These are phyloP conservation scores for Elgaria multicarinata DNA, from an alignment of 2,113 vertebrate genomes.

Conservation along the genomic window DNA sequence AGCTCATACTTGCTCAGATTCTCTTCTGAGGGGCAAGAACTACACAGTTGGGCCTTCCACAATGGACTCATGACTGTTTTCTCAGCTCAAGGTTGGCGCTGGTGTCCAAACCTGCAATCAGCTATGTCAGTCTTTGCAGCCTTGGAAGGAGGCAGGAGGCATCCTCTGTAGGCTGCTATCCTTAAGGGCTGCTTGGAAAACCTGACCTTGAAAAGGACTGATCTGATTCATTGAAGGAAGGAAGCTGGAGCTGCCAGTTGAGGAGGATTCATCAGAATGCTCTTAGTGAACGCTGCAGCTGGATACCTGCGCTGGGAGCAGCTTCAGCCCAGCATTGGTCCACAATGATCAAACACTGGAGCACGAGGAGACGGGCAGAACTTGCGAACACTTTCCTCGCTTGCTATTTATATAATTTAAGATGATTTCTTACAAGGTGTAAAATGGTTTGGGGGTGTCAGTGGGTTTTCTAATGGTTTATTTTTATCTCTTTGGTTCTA, in stretches of 20 bases:
- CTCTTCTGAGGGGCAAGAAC: background rate
- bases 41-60: background rate
- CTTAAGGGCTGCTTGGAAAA: background rate
- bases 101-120: background rate
- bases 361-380: slow-evolving; percentile 37
- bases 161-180: background rate
- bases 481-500: slow-evolving; percentile 52
- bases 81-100: background rate
- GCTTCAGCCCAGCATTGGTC: slow-evolving; percentile 27
- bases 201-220: background rate
- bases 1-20: background rate
- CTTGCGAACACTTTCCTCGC: slow-evolving; percentile 31
- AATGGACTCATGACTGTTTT: background rate
- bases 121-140: background rate
- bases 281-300: background rate
- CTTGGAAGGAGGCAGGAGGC: accelerated
- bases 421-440: slow-evolving; percentile 43
- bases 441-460: slow-evolving; percentile 35
- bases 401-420: slow-evolving; percentile 78
- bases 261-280: background rate
- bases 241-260: background rate
- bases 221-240: background rate
- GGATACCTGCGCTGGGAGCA: background rate
- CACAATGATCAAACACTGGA: slow-evolving; percentile 56
- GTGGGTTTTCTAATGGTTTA: slow-evolving; percentile 34